phyloP scores from a whole-genome alignment of 1,140 invertebrate species.

The Leucophenga varia region DNA sequence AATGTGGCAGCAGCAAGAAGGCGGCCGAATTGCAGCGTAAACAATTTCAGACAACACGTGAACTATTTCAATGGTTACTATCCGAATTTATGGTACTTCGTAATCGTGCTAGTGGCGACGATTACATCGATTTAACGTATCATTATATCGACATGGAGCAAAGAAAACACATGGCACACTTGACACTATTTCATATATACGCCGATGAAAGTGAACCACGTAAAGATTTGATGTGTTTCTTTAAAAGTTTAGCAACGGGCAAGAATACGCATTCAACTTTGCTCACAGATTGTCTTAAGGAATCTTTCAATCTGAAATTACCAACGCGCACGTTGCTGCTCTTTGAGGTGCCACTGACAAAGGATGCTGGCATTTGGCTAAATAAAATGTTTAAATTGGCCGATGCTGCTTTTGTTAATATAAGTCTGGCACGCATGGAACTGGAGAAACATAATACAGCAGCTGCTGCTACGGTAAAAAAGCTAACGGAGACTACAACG shows the following conservation, averaged over 20 bases:
- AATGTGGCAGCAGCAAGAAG: neutral
- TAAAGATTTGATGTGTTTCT: slow-evolving; percentile 28
- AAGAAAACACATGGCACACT: slow-evolving; percentile 13
- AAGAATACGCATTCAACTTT: slow-evolving; percentile 14
- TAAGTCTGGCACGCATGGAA: neutral
- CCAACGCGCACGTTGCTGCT: slow-evolving; percentile 21
- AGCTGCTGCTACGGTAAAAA: no score
- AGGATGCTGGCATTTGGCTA: slow-evolving; percentile 6
- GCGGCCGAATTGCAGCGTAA: neutral
- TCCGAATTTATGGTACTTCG: slow-evolving; percentile 24
- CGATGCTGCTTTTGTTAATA: slow-evolving; percentile 15
- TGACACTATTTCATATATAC: slow-evolving; percentile 32
- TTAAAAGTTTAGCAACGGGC: slow-evolving; percentile 14
- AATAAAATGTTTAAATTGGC: slow-evolving; percentile 32
- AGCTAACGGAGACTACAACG: no score
- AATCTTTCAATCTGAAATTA: slow-evolving; percentile 27
- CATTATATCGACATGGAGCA: slow-evolving; percentile 10
- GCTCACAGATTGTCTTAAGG: slow-evolving; percentile 34
- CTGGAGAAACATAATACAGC: no score
- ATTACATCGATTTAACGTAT: slow-evolving; percentile 35
- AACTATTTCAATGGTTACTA: slow-evolving; percentile 36
- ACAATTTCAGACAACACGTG: slow-evolving; percentile 23
- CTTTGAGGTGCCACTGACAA: slow-evolving; percentile 30
- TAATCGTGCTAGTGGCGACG: slow-evolving; percentile 23
- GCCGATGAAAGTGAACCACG: slow-evolving; percentile 18